These are phyloP conservation scores for Anas bernieri DNA, from an alignment of 2,797 vertebrate species.

Conservation along the genomic window DNA sequence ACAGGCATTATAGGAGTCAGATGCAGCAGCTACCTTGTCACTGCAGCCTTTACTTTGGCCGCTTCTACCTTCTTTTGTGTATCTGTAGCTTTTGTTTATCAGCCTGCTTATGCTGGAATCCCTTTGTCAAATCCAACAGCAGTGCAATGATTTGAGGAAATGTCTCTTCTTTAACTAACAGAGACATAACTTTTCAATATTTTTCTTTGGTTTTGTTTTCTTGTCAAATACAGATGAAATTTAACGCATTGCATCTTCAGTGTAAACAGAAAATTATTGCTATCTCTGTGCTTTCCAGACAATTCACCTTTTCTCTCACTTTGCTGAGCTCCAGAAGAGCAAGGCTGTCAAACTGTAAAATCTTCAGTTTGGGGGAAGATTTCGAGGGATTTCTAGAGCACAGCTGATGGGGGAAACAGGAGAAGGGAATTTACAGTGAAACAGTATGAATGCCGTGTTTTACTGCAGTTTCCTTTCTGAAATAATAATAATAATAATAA, in stretches of 20 bases:
- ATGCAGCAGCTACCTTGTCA: neutral
- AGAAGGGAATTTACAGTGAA: too few relatives aligned
- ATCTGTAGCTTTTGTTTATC: neutral
- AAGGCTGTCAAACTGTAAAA: neutral
- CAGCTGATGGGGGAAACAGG: neutral
- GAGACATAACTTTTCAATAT: neutral
- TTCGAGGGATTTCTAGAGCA: neutral
- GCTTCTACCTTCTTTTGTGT: neutral
- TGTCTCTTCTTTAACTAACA: neutral
- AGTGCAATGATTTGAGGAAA: neutral
- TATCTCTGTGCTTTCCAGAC: neutral
- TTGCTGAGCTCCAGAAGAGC: neutral
- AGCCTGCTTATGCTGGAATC: rapidly evolving
- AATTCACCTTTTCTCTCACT: rapidly evolving
- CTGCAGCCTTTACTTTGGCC: neutral
- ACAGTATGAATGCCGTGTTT: neutral
- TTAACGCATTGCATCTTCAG: rapidly evolving
- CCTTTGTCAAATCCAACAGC: neutral
- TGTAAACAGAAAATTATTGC: neutral
- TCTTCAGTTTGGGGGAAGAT: neutral
- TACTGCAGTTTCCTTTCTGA: neutral
- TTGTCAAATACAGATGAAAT: neutral
- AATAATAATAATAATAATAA: neutral
- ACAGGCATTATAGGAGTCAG: neutral
- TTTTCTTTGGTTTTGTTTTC: too few relatives aligned